These are phyloP conservation scores for Drosophila cracens DNA, from an alignment of 2,888 invertebrate genomes.

Conservation along the genomic window DNA sequence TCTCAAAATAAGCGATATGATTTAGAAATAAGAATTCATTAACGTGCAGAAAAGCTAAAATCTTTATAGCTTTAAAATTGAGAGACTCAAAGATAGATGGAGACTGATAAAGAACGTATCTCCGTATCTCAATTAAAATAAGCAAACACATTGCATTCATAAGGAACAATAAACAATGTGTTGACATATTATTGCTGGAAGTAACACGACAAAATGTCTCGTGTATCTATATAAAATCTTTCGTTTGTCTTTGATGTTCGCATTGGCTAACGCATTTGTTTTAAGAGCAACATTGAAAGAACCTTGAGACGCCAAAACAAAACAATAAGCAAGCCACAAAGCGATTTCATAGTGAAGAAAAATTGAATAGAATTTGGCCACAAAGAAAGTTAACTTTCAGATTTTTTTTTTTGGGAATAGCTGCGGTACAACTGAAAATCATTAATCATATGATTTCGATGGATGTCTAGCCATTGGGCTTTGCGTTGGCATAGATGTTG, in stretches of 20 bases:
- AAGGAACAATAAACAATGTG: neutral
- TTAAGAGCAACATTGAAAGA: slow-evolving; percentile 46
- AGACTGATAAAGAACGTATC: neutral
- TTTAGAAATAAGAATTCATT: neutral
- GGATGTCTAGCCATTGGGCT: neutral
- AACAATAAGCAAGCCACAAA: slow-evolving; percentile 24
- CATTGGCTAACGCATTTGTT: too few relatives aligned
- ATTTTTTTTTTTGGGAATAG: neutral
- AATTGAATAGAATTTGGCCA: slow-evolving; percentile 25
- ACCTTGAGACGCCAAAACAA: slow-evolving; percentile 52
- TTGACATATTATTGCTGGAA: slow-evolving; percentile 17
- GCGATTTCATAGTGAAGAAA: slow-evolving; percentile 25
- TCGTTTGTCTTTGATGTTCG: slow-evolving; percentile 18
- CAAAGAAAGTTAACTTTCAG: slow-evolving; percentile 32
- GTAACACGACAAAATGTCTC: slow-evolving; percentile 19
- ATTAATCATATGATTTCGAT: slow-evolving; percentile 23
- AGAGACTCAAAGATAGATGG: neutral
- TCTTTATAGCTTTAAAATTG: neutral
- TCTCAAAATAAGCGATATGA: neutral
- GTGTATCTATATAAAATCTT: slow-evolving; percentile 20
- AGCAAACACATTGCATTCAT: neutral
- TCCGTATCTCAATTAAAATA: neutral
- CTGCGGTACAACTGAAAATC: neutral
- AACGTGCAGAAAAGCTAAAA: neutral
- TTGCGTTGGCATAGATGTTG: slow-evolving; percentile 10